Conservation (phyloP, 2,888 invertebrate species). For the Spisula subtruncata region DNA sequence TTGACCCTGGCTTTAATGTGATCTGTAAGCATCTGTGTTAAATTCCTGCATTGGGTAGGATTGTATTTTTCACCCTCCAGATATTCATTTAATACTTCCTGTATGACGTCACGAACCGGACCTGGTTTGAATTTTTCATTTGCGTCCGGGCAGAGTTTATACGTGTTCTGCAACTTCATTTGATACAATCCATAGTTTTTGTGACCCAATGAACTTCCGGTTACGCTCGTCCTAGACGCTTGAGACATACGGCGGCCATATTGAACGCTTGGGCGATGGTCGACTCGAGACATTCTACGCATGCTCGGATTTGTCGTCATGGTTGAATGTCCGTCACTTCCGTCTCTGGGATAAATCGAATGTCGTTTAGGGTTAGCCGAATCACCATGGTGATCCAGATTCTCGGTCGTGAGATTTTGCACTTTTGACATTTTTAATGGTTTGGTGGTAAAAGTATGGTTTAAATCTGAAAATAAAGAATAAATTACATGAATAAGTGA, state of each 20-base stretch:
- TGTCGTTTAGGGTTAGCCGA: conserved; percentile 51
- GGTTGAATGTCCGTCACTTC: conserved; percentile 52
- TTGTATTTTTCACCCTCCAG: conserved; percentile 84
- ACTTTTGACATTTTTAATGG: conserved; percentile 58
- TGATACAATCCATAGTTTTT: conserved; percentile 74
- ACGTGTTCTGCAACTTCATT: conserved; percentile 81
- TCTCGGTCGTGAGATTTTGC: conserved; percentile 63
- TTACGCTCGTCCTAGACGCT: conserved; percentile 79
- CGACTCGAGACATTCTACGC: conserved; percentile 78
- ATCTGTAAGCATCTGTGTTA: conserved; percentile 82
- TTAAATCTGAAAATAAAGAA: background rate
- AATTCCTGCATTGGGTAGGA: conserved; percentile 78
- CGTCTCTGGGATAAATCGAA: conserved; percentile 59
- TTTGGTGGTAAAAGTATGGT: background rate
- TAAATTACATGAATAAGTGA: background rate
- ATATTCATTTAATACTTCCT: conserved; percentile 79
- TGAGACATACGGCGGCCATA: conserved; percentile 81
- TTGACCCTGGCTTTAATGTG: conserved; percentile 83
- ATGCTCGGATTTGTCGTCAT: conserved; percentile 76
- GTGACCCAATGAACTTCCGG: conserved; percentile 77
- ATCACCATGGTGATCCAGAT: conserved; percentile 53
- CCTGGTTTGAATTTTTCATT: conserved; percentile 80
- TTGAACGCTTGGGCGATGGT: conserved; percentile 79
- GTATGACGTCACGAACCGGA: conserved; percentile 77
- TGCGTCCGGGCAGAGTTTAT: conserved; percentile 77